Base-by-base conservation (phyloP, 2,113 vertebrate species). In the Nymphicus hollandicus region DNA sequence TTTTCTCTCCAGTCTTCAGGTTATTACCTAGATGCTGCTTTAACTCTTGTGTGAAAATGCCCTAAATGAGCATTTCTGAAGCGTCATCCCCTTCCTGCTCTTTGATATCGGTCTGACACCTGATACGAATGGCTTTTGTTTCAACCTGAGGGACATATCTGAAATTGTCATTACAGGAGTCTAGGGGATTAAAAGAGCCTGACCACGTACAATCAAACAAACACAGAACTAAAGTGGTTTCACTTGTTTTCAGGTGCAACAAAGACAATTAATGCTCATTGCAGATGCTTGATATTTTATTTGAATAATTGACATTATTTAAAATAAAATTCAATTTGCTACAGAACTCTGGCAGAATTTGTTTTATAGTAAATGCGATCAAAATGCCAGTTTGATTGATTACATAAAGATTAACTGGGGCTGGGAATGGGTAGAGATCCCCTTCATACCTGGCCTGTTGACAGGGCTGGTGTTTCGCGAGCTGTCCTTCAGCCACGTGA, bases 261-360 rank as follows among this genome's bases (percentile, higher is more conserved):
- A 68, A 49, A 65, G 49, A 79, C 53, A 52, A 71, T 29, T 52
- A 76, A 65, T 20, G 41, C 46, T 76, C 44, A 72, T 13, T 37
- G 56, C 53, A 86, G 46, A 63, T 31, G 43, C 53, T 94, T 43
- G 17, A 14, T 55, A 53, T 31, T 94, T 65, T 81, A 94, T 91
- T 95, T 86, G 50, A 83, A 25, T 56, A 85, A 28, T 7, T 47
- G 16, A 88, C 29, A 64, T 46, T 47, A 90, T 86, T 90, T 79
- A 88, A 94, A 96, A 91, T 96, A 96, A 93, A 95, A 83, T 49
- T 60, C 20, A 24, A 5, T 93, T 81, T 91, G 69, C 65, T 84
- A 65, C 44, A 86, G 56, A 78, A 71, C 35, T 86, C 55, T 9
- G 9, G 44, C 86, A 64, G 71, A 84, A 82, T n/a, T 28, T 1